A percentile compares a stretch with the other conserved stretches of the same genome.
These are phyloP conservation scores for Aspiorhynchus laticeps DNA, from an alignment of 2,113 vertebrate species.

Conservation along the genomic window DNA sequence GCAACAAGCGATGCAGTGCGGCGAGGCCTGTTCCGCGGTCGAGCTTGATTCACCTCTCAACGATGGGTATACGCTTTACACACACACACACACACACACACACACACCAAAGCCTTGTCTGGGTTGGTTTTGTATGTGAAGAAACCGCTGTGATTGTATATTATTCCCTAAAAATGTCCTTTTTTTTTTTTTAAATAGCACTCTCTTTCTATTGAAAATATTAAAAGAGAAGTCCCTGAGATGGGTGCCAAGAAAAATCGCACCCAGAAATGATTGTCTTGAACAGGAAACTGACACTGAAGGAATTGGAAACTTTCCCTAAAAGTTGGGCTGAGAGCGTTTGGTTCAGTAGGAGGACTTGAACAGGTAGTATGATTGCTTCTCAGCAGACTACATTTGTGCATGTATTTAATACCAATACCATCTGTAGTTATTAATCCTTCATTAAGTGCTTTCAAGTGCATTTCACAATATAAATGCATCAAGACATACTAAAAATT, in stretches of 20 bases:
- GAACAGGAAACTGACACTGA: constrained; percentile 62
- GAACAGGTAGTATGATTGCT: constrained; percentile 17
- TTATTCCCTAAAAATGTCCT: constrained; percentile 49
- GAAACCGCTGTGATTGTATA: constrained; percentile 64
- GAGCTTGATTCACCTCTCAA: constrained; percentile 66
- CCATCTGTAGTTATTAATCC: constrained; percentile 1
- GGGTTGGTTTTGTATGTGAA: constrained; percentile 74
- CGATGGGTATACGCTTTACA: constrained; percentile 44
- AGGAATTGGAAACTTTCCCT: neutral
- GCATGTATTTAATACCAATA: constrained; percentile 7
- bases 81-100: constrained; percentile 56
- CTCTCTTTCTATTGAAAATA: constrained; percentile 49
- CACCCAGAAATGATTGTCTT: constrained; percentile 87
- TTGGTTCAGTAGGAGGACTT: constrained; percentile 9
- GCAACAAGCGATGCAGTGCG: constrained; percentile 50
- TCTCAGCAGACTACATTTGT: constrained; percentile 20
- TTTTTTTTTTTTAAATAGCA: constrained; percentile 53
- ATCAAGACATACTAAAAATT: constrained; percentile 15
- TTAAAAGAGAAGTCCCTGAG: constrained; percentile 84
- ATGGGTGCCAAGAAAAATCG: constrained; percentile 75
- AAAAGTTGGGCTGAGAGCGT: constrained; percentile 30
- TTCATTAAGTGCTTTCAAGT: constrained; percentile 41
- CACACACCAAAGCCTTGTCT: constrained; percentile 90
- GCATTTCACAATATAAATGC: constrained; percentile 40
- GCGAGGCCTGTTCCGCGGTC: constrained; percentile 66